Conservation (phyloP, 2,797 vertebrate species). For the Tadarida brasiliensis region DNA sequence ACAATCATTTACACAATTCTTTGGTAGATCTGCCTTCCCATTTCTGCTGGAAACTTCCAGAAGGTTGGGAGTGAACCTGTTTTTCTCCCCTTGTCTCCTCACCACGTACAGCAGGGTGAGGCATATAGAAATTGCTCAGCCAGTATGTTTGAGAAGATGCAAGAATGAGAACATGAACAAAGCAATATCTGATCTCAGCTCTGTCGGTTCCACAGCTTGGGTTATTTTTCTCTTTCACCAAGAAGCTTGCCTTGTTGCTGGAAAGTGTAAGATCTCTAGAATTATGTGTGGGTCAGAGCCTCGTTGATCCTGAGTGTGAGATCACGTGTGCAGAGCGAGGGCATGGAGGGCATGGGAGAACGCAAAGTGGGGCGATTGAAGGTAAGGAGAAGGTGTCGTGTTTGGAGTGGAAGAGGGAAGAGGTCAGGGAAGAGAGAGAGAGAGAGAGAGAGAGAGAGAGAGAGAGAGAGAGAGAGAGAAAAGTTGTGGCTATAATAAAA, state of each 20-base stretch:
- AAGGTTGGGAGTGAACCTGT: not conserved
- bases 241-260: not conserved
- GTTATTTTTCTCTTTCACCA: not conserved
- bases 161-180: not conserved
- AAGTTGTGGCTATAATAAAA: not conserved
- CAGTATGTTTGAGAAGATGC: not conserved
- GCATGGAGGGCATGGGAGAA: not conserved
- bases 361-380: no score
- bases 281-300: not conserved
- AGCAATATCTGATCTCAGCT: not conserved
- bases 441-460: not conserved
- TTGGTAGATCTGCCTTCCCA: not conserved
- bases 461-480: not conserved
- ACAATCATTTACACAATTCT: not conserved
- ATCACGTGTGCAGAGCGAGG: not conserved
- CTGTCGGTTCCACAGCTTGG: not conserved
- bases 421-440: no score
- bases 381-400: not conserved
- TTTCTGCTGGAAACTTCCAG: not conserved
- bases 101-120: not conserved
- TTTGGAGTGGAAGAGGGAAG: not conserved
- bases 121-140: not conserved
- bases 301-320: not conserved
- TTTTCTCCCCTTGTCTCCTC: not conserved
- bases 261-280: not conserved